phyloP scores from a whole-genome alignment of 2,888 invertebrate species.

The Villa cingulata region DNA sequence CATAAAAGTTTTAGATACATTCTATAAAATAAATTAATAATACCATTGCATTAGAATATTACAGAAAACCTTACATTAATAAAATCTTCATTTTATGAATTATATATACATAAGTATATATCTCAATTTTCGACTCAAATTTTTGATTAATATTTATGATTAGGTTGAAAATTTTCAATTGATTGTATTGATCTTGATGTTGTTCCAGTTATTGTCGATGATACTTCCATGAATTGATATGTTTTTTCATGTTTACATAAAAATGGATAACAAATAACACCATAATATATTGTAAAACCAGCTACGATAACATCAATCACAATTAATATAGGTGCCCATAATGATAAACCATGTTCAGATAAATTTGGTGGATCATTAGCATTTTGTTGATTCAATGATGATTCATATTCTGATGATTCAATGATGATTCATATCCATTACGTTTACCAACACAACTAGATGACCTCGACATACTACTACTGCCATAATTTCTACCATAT shows the following conservation, averaged over 20 bases:
- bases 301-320: constrained; percentile 28
- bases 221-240: constrained; percentile 34
- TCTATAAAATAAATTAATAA: no score
- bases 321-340: constrained; percentile 47
- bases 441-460: constrained; percentile 4
- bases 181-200: constrained; percentile 35
- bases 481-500: constrained; percentile 10
- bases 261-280: constrained; percentile 51
- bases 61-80: no score
- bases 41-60: constrained; percentile 12
- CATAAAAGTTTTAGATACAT: no score
- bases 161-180: constrained; percentile 27
- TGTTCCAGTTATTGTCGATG: constrained; percentile 32
- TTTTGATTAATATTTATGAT: constrained; percentile 4
- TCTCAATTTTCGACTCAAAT: no score
- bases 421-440: constrained; percentile 1
- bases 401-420: neutral
- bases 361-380: neutral
- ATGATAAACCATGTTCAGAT: constrained; percentile 38
- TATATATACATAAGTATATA: no score
- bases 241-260: constrained; percentile 38
- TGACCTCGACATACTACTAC: constrained; percentile 1
- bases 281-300: constrained; percentile 43
- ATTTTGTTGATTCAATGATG: neutral
- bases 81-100: no score